Base-by-base conservation (phyloP, 2,113 vertebrate species). In the Chloroceryle aenea region DNA sequence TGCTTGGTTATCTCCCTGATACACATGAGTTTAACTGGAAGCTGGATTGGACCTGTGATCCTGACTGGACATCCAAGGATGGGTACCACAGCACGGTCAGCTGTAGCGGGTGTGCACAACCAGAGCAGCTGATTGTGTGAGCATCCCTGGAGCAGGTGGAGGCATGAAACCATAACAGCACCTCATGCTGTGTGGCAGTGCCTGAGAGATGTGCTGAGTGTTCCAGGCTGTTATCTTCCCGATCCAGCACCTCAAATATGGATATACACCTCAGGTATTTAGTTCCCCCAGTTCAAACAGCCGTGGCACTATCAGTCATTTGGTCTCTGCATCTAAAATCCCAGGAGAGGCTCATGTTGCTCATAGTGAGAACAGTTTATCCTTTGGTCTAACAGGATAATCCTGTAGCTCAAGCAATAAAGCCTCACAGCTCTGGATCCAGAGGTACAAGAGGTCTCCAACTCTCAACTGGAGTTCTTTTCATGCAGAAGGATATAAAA, bases 381-480 rank as follows among this genome's bases (percentile, higher is more conserved):
- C 90, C 90, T 77, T 29, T 12, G 72, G 27, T 59, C 85, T 93
- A 72, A 90, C 5, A 12, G 69, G 53, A 84, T 95, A 89, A 90
- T 95, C 90, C 59, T 7, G 6, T 38, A 95, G 93, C 87, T 90
- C 72, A 85, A 90, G 93, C 56, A 92, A 86, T 92, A 93, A 90
- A 75, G 20, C 36, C 73, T 89, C 56, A n/a, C 86, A 86, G 64
- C 26, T 64, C 80, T 90, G 92, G 61, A 94, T 93, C 23, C 88
- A 85, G 88, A 92, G 88, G 93, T 81, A 59, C 75, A 80, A 83
- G 78, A 96, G 91, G 50, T 93, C 94, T 95, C 94, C 93, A 96
- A 82, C 50, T 96, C 95, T 90, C 90, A 2, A 94, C 85, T 93
- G 92, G 96, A 95, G 92, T 56, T 79, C 79, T 88, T 64, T 88